Conservation (phyloP, 2,113 vertebrate species). For the Prunella fulvescens region DNA sequence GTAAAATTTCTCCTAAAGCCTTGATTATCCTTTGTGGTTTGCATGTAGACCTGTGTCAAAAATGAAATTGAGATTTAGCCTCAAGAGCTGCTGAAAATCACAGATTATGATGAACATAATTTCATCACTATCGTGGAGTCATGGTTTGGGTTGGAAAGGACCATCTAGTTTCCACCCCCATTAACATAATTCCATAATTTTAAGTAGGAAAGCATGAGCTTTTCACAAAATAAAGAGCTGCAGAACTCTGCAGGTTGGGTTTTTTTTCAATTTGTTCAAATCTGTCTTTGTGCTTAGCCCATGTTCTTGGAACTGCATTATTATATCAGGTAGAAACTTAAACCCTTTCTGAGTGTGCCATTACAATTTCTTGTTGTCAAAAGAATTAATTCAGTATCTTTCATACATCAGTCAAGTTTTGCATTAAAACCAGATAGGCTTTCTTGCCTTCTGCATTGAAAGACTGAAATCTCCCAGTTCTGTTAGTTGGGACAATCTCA, state of each 20-base stretch:
- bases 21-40: not conserved
- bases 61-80: not conserved
- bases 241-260: not conserved
- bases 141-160: not conserved
- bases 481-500: not conserved
- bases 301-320: not conserved
- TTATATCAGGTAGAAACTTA: not conserved
- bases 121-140: not conserved
- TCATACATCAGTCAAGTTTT: not conserved
- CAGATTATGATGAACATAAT: not conserved
- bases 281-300: not conserved
- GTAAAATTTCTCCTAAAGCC: not conserved
- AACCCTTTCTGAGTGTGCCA: not conserved
- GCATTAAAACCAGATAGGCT: not conserved
- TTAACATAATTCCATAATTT: not conserved
- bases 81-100: not conserved
- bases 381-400: not conserved
- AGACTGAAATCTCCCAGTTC: not conserved
- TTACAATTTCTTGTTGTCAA: not conserved
- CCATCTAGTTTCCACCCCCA: fast-evolving
- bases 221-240: not conserved
- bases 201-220: not conserved
- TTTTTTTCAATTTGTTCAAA: not conserved
- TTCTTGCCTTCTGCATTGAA: not conserved
- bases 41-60: not conserved